These are phyloP conservation scores for Dynastes grantii DNA, from an alignment of 2,888 invertebrate species.

Conservation along the genomic window DNA sequence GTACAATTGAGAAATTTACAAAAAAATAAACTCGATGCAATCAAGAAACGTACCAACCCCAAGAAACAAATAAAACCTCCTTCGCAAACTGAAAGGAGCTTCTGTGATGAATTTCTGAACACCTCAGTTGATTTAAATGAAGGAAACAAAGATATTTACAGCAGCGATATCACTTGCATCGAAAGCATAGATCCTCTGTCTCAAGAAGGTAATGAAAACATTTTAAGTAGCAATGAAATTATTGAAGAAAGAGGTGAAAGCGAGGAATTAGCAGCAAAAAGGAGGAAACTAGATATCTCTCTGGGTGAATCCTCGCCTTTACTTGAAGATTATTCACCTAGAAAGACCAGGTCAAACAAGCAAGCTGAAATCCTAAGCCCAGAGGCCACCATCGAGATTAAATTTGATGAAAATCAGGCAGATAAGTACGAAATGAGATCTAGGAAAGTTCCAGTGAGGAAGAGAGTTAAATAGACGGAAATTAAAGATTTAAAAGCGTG, in stretches of 20 bases:
- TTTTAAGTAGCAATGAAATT: slow-evolving; percentile 30
- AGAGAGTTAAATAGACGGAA: slow-evolving; percentile 39
- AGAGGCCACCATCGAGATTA: slow-evolving; percentile 38
- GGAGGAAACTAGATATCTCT: slow-evolving; percentile 20
- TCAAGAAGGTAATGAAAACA: slow-evolving; percentile 23
- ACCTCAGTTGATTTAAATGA: slow-evolving; percentile 44
- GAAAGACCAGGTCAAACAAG: slow-evolving; percentile 54
- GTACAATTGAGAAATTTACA: slow-evolving; percentile 39
- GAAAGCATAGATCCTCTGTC: slow-evolving; percentile 32
- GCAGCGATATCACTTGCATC: slow-evolving; percentile 41
- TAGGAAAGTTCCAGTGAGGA: slow-evolving; percentile 37
- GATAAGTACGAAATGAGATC: slow-evolving; percentile 45
- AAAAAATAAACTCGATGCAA: slow-evolving; percentile 38
- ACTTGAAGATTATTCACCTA: slow-evolving; percentile 47
- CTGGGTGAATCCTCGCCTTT: neutral
- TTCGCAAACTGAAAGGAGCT: slow-evolving; percentile 31
- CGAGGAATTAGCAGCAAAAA: slow-evolving; percentile 7
- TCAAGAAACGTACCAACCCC: slow-evolving; percentile 36
- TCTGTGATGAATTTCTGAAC: slow-evolving; percentile 52
- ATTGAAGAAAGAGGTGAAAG: slow-evolving; percentile 33
- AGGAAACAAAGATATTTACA: slow-evolving; percentile 47
- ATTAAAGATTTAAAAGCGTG: neutral
- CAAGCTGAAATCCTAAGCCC: slow-evolving; percentile 32
- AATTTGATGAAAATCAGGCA: slow-evolving; percentile 19
- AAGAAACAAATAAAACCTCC: slow-evolving; percentile 8